A percentile compares a stretch with the other conserved stretches of the same genome.
These are phyloP conservation scores for Spatulosminthurus flaviceps DNA, from an alignment of 2,888 invertebrate species.

Conservation along the genomic window DNA sequence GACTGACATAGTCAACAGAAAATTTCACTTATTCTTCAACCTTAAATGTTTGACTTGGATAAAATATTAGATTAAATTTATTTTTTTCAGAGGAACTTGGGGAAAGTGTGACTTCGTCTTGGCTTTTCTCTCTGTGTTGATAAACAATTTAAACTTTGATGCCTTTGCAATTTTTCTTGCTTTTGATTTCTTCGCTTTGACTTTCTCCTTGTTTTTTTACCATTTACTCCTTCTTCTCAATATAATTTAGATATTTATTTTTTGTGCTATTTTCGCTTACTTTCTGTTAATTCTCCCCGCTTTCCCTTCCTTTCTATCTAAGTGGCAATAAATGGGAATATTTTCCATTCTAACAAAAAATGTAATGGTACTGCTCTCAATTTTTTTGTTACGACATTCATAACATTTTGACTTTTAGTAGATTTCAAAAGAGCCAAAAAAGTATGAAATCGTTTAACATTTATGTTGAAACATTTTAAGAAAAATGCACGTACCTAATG, in stretches of 20 bases:
- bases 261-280: no score
- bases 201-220: background rate
- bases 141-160: constrained; percentile 10
- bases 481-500: no score
- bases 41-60: constrained; percentile 1
- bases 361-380: no score
- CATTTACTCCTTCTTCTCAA: background rate
- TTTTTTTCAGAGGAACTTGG: background rate
- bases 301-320: no score
- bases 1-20: background rate
- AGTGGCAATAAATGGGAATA: no score
- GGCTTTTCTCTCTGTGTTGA: background rate
- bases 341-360: no score
- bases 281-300: no score
- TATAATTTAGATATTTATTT: background rate
- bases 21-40: background rate
- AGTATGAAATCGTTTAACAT: no score
- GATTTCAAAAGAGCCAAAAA: no score
- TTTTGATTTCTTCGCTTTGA: background rate
- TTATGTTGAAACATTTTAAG: no score
- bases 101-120: background rate
- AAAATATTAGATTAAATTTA: constrained; percentile 8
- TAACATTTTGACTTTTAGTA: no score
- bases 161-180: background rate
- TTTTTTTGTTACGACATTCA: no score